A percentile compares a stretch with the other conserved stretches of the same genome.
phyloP scores from a whole-genome alignment of 1,140 invertebrate genomes.

The Brachionus asplanchnoidis region DNA sequence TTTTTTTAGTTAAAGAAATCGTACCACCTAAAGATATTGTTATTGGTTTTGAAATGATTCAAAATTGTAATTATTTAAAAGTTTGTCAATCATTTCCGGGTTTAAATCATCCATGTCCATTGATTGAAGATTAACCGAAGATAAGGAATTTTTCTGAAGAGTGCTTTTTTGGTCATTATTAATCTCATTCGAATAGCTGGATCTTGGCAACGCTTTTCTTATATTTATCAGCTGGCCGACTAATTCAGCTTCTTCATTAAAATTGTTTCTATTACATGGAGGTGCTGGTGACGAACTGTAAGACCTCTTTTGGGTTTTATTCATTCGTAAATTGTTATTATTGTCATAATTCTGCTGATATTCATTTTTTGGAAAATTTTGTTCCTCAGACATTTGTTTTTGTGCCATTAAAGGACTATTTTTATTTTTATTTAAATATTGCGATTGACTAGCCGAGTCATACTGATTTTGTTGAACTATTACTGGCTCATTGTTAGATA shows the following conservation, averaged over 20 bases:
- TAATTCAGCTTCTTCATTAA: slow-evolving; percentile 6
- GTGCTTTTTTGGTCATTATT: neutral
- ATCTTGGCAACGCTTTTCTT: neutral
- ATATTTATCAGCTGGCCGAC: slow-evolving; percentile 1
- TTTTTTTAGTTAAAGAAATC: neutral
- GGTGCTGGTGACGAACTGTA: neutral
- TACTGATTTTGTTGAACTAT: neutral
- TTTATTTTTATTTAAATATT: neutral
- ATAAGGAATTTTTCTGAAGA: neutral
- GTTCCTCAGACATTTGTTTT: neutral
- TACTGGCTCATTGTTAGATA: neutral
- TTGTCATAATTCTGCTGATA: neutral
- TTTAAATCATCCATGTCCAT: slow-evolving; percentile 33
- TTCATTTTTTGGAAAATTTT: neutral
- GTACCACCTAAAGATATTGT: neutral
- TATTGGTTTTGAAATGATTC: slow-evolving; percentile 8
- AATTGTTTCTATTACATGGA: neutral
- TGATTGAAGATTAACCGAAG: neutral
- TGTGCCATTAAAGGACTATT: neutral
- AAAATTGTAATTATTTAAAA: slow-evolving; percentile 34
- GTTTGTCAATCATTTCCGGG: slow-evolving; percentile 29
- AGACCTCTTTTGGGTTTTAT: neutral
- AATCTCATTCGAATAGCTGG: neutral
- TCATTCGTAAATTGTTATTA: neutral
- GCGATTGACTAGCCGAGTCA: neutral